Evolutionary conservation across 2,113 vertebrate species (phyloP).

Genomic region (Heterochromis multidens): DNA sequence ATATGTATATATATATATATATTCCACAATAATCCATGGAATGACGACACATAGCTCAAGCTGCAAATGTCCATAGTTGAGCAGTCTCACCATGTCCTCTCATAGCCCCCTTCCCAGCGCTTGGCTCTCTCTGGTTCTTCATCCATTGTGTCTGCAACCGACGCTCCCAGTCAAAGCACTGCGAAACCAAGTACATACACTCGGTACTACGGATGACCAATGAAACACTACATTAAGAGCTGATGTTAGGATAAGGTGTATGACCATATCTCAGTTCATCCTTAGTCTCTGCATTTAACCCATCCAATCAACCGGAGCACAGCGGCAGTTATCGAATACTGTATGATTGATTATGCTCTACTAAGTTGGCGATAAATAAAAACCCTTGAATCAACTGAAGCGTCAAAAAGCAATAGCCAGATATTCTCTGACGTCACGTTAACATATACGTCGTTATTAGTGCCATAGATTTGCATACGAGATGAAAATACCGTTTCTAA

Average conservation of each 20-base stretch:
- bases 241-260: not conserved
- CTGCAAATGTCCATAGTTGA: not conserved
- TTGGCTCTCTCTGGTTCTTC: slow-evolving; percentile 94
- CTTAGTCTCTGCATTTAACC: not conserved
- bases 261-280: not conserved
- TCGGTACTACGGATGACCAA: not conserved
- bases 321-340: not conserved
- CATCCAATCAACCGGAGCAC: not conserved
- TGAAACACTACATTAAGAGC: not conserved
- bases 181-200: not conserved
- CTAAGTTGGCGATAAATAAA: not conserved
- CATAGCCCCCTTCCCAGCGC: slow-evolving; percentile 98
- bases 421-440: too few relatives aligned
- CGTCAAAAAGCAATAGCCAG: too few relatives aligned
- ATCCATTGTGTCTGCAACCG: slow-evolving; percentile 78
- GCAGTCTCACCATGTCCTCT: slow-evolving; percentile 87
- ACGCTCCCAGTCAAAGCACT: not conserved
- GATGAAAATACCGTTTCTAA: too few relatives aligned
- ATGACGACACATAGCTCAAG: not conserved
- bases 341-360: not conserved
- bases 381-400: not conserved
- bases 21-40: not conserved
- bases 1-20: too few relatives aligned
- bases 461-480: too few relatives aligned
- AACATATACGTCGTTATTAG: not conserved